Evolutionary conservation across 2,797 vertebrate genomes (phyloP), one percentile per base, ranked within the genome.

Genomic region (Podarcis siculus): DNA sequence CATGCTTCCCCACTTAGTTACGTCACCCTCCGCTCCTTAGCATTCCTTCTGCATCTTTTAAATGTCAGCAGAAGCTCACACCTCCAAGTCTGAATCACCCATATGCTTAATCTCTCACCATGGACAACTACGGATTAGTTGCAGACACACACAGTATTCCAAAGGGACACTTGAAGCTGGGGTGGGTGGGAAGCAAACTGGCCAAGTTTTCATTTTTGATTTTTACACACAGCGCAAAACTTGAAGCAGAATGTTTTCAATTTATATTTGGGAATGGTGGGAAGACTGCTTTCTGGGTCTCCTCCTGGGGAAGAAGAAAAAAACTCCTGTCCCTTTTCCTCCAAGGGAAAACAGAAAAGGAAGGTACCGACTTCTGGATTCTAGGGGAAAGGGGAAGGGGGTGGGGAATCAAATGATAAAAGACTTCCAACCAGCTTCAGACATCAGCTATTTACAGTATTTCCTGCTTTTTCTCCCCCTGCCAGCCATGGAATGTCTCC

Each of bases 231-330:
- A 8, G 2, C 25, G 13, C 8, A n/a, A 72, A 61, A 42, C 82
- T 10, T 72, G 32, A 39, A 37, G 9, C 45, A 32, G n/a, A 21
- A 15, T 27, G 37, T 45, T 84, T 75, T 75, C 19, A 30, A n/a
- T 9, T 32, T 42, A 75, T 13, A 0, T 0, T 13, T 0, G 10
- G 0, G 0, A 2, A 15, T 15, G 49, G 13, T 55, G 25, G 4
- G 3, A 12, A 9, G 1, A 15, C 49, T 55, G 15, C 13, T 55
- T 55, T 55, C 13, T 55, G 49, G 25, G 3, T 27, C 80, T 21
- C 58, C 82, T 71, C 42, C 75, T 2, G 39, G n/a, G 13, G 13
- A 55, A 55, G 49, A 4, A 39, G 5, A 19, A 13, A 15, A 55
- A 30, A 5, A 30, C 58, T 80, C 23, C 23, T 35, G 19, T 15